Evolutionary conservation across 1,140 invertebrate species (phyloP).

Genomic region (Whitmania pigra): DNA sequence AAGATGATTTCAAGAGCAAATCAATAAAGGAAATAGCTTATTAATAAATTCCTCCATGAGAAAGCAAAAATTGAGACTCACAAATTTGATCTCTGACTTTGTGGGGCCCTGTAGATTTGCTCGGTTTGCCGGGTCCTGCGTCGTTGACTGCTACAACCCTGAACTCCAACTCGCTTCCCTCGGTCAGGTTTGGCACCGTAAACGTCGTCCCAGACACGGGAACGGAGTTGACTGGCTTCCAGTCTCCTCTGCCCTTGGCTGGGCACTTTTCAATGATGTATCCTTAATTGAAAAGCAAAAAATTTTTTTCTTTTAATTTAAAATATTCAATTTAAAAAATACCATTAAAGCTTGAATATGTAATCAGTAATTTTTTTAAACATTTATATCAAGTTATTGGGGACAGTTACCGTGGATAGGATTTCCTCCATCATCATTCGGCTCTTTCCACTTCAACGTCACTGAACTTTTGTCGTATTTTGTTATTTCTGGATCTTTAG

Average conservation of each 20-base stretch:
- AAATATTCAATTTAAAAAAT: not conserved
- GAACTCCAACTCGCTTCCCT: slow-evolving; percentile 85
- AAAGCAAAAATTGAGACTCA: slow-evolving; percentile 42
- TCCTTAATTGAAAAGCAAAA: slow-evolving; percentile 37
- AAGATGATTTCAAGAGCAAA: too few species aligned
- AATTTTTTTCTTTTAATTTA: not conserved
- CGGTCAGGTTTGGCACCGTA: slow-evolving; percentile 73
- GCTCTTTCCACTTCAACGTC: slow-evolving; percentile 79
- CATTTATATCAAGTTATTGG: not conserved
- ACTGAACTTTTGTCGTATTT: slow-evolving; percentile 82
- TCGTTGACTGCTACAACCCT: slow-evolving; percentile 85
- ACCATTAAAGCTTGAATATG: not conserved
- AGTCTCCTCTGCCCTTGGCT: slow-evolving; percentile 64
- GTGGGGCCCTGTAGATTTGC: slow-evolving; percentile 83
- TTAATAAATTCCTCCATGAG: not conserved
- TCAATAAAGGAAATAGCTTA: not conserved
- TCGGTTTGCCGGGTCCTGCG: slow-evolving; percentile 83
- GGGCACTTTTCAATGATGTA: slow-evolving; percentile 89
- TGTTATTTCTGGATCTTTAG: slow-evolving; percentile 75
- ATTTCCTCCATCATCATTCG: slow-evolving; percentile 76
- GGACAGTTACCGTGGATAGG: slow-evolving; percentile 63
- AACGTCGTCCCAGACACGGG: slow-evolving; percentile 71
- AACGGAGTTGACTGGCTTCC: slow-evolving; percentile 81
- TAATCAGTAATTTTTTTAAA: not conserved
- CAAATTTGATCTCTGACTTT: slow-evolving; percentile 65